A percentile compares a stretch with the other conserved stretches of the same genome.
Evolutionary conservation across 2,888 invertebrate species (phyloP).

Genomic region (Phragmatobia fuliginosa): DNA sequence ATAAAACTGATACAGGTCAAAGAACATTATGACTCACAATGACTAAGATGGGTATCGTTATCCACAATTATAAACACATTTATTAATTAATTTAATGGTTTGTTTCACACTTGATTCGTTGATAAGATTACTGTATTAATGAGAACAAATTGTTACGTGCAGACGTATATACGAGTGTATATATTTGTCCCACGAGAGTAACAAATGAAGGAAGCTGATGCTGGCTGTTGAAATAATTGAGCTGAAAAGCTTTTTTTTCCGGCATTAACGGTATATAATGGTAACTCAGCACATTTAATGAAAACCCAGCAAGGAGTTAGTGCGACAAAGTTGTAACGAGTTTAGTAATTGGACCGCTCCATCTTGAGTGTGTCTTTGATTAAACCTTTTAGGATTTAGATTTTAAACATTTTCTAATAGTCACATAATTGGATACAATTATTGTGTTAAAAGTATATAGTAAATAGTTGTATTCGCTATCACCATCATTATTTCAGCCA

Average conservation of each 20-base stretch:
- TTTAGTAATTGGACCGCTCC: too few species aligned
- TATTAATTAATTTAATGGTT: constrained; percentile 8
- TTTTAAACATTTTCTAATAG: too few species aligned
- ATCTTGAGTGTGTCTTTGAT: too few species aligned
- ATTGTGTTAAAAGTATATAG: too few species aligned
- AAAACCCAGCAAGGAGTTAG: background rate
- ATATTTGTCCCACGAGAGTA: constrained; percentile 28
- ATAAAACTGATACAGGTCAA: constrained; percentile 27
- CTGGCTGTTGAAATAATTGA: constrained; percentile 29
- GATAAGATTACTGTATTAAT: constrained; percentile 28
- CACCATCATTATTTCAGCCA: too few species aligned
- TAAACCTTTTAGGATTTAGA: background rate
- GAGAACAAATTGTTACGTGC: constrained; percentile 33
- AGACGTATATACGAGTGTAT: constrained; percentile 20
- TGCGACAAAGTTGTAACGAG: background rate
- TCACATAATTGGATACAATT: too few species aligned
- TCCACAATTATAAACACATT: constrained; percentile 14
- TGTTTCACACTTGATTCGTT: constrained; percentile 4
- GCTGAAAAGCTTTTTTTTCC: constrained; percentile 19
- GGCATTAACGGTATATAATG: constrained; percentile 7
- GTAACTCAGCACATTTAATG: constrained; percentile 7
- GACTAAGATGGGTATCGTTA: constrained; percentile 35
- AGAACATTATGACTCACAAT: constrained; percentile 19
- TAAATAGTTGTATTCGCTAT: too few species aligned
- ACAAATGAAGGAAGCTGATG: constrained; percentile 20